phyloP scores from a whole-genome alignment of 2,888 invertebrate genomes.

The Lasioglossum pauxillum region DNA sequence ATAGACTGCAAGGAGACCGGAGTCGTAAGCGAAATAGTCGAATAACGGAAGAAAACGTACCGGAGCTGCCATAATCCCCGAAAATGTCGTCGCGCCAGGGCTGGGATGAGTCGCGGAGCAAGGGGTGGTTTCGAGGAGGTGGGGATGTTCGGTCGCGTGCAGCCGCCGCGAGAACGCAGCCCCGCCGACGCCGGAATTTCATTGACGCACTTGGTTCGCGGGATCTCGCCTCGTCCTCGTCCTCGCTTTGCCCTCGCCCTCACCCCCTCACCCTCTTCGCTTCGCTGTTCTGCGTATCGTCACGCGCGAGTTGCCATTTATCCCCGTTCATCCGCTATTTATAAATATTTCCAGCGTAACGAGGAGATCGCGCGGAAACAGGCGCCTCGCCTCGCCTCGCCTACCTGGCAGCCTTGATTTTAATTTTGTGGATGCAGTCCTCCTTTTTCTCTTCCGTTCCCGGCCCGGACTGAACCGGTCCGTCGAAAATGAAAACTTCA shows the following conservation, averaged over 20 bases:
- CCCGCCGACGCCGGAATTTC: slow-evolving; percentile 48
- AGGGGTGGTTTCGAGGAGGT: neutral
- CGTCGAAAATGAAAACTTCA: neutral
- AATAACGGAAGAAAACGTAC: neutral
- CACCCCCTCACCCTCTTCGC: neutral
- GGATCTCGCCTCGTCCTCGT: slow-evolving; percentile 12
- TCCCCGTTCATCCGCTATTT: slow-evolving; percentile 37
- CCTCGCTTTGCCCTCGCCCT: neutral
- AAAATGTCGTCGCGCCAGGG: neutral
- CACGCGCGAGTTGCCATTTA: slow-evolving; percentile 17
- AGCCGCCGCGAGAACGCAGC: slow-evolving; percentile 37
- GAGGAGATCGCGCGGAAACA: neutral
- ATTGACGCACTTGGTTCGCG: slow-evolving; percentile 50
- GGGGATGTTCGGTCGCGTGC: neutral
- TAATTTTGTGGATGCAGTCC: neutral
- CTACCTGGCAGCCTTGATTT: neutral
- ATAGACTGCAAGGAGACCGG: neutral
- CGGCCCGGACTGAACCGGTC: neutral
- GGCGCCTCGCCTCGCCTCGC: neutral
- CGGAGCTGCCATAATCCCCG: neutral
- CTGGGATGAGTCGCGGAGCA: neutral
- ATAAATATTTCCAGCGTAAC: slow-evolving; percentile 43
- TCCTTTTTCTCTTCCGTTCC: neutral
- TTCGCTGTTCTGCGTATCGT: slow-evolving; percentile 17
- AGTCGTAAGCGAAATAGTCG: neutral